Evolutionary conservation across 2,113 vertebrate species (phyloP), one percentile per base, ranked within the genome.

Genomic region (Notarius lentiginosus): DNA sequence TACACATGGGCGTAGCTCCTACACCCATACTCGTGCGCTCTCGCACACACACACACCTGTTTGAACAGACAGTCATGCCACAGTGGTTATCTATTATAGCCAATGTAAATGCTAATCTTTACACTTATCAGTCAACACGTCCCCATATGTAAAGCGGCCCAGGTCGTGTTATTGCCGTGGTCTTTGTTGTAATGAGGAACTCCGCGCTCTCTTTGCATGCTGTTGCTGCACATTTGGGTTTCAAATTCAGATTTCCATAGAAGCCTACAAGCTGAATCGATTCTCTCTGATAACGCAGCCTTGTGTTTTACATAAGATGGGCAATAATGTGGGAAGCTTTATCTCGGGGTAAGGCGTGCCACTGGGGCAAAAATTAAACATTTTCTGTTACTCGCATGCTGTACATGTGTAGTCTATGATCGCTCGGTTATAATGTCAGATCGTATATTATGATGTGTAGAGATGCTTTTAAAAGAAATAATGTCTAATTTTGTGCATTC

Each of bases 231-330:
- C 77, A 88, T 91, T 91, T 91, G 89, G 83, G 61, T 90, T 82
- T 91, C 89, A 90, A 89, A 90, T 91, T 85, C 77, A 79, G 73
- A 87, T 91, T 88, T 91, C 86, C 84, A 89, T 89, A 51, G 58
- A 79, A 86, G 76, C 63, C 81, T 51, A 85, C 51, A 60, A 80
- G 81, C 34, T 47, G 80, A 88, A 51, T 80, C 80, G 81, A 76
- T 65, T 88, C 55, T n/a, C 41, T 79, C 75, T 60, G 82, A 73
- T 77, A 83, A 77, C 80, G 5, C 60, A 18, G 72, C 60, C 41
- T 81, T 30, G 70, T 55, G 72, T 66, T 77, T 83, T 82, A 51
- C 72, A 66, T 77, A 66, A 9, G 61, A 63, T 68, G 81, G 65
- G 53, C 79, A 49, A 51, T 72, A 79, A 63, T 34, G 41, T 76